phyloP scores from a whole-genome alignment of 92 coral and sea anemone genomes.

The Hydrozoanthus gracilis region DNA sequence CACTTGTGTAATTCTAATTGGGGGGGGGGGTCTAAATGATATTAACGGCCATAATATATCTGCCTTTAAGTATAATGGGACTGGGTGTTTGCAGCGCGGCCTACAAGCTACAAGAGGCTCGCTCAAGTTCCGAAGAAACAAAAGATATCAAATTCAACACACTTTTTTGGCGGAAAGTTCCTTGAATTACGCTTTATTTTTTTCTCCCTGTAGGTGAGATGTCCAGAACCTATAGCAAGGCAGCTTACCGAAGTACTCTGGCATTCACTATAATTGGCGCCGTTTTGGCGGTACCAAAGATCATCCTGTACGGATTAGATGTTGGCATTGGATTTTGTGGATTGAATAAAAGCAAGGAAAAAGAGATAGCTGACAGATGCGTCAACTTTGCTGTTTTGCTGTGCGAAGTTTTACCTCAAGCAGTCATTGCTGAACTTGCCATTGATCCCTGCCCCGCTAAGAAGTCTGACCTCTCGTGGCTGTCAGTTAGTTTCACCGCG shows the following conservation, averaged over 20 bases:
- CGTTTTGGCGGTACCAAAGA: neutral
- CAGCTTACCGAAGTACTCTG: neutral
- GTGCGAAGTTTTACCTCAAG: constrained; percentile 12
- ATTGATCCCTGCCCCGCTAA: neutral
- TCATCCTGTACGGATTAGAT: neutral
- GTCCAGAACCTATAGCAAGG: neutral
- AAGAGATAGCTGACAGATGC: neutral
- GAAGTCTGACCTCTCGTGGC: neutral
- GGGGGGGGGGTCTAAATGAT: no score
- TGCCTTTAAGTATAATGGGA: no score
- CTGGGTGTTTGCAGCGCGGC: no score
- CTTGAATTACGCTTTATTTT: neutral
- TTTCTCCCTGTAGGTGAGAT: neutral
- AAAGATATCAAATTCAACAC: no score
- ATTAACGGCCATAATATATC: no score
- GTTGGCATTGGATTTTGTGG: neutral
- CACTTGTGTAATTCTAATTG: no score
- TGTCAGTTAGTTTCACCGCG: neutral
- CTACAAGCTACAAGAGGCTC: no score
- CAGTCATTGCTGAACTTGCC: neutral
- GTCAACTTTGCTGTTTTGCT: neutral
- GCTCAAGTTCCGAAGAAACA: no score
- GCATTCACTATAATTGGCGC: constrained; percentile 17
- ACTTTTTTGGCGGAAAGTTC: no score
- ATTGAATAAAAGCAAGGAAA: neutral